phyloP scores from a whole-genome alignment of 92 coral and sea anemone genomes.

The Palythoa grandiflora region DNA sequence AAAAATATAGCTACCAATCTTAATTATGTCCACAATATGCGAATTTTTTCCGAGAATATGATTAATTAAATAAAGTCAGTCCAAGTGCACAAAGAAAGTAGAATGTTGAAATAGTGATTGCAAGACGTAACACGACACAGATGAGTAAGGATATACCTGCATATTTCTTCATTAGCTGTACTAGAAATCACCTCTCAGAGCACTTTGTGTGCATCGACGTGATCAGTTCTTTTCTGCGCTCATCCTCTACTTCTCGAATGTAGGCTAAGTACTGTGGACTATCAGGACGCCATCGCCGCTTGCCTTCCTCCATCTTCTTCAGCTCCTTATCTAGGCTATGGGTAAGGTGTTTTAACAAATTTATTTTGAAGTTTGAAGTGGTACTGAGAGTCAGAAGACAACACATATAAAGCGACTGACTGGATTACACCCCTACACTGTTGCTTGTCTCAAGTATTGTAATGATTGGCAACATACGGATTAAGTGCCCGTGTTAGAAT shows the following conservation, averaged over 20 bases:
- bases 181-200: conserved; percentile 65
- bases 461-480: background rate
- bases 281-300: conserved; percentile 63
- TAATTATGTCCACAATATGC: background rate
- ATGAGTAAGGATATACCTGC: conserved; percentile 43
- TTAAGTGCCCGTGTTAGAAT: conserved; percentile 19
- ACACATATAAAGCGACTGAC: background rate
- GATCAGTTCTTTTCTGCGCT: conserved; percentile 48
- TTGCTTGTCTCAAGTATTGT: background rate
- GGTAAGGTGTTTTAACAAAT: background rate
- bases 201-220: conserved; percentile 59
- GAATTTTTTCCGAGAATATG: background rate
- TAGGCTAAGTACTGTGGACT: conserved; percentile 46
- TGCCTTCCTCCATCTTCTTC: conserved; percentile 56
- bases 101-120: background rate
- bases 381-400: background rate
- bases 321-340: conserved; percentile 57
- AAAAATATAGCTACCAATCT: background rate
- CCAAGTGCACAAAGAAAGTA: background rate
- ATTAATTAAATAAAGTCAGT: background rate
- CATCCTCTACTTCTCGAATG: conserved; percentile 52
- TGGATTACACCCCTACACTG: background rate
- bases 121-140: background rate
- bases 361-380: background rate
- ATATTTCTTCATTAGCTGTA: conserved; percentile 70